Evolutionary conservation across 2,113 vertebrate species (phyloP), one percentile per base, ranked within the genome.

Genomic region (Lathamus discolor): DNA sequence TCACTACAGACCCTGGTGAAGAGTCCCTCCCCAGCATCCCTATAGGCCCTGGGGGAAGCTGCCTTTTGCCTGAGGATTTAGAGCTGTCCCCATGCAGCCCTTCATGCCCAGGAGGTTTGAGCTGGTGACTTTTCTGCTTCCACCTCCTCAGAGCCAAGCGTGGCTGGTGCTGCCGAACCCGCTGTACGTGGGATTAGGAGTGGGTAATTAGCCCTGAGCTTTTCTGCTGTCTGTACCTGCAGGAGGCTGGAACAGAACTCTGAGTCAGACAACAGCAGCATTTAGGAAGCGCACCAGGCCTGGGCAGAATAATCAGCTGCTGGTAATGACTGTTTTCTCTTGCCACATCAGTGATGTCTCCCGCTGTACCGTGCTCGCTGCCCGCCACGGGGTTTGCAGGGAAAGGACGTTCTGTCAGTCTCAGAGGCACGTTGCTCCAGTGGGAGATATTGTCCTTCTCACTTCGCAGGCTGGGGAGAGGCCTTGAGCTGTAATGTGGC

Each of bases 221-320:
- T 59, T 91, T 66, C 87, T 77, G 79, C 57, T 67, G 51, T 10
- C 66, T 92, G 31, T 90, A 96, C 90, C 95, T 96, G 93, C 87
- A 63, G 84, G 91, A 91, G 91, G 87, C 79, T 93, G 68, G 63
- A 54, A 90, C 33, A 63, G 75, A 86, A 75, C 15, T 92, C 68
- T 93, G 86, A 96, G 89, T 97, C 91, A 95, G 93, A 88, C 31
- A 85, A 83, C 93, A 86, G 27, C 64, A 86, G 59, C 79, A 29
- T 61, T 52, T 64, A 77, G 87, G 44, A 86, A 95, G 83, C 11
- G 78, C 9, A 43, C 55, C 54, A 31, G 63, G 62, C 59, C 49
- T 3, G 1, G 57, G 70, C 85, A 77, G 90, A 43, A 69, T 48
- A 75, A 88, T 88, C 79, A 51, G 85, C 19, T 3, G 2, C 78